Conservation (phyloP, 2,888 invertebrate species). For the Drosophila setosimentum region DNA sequence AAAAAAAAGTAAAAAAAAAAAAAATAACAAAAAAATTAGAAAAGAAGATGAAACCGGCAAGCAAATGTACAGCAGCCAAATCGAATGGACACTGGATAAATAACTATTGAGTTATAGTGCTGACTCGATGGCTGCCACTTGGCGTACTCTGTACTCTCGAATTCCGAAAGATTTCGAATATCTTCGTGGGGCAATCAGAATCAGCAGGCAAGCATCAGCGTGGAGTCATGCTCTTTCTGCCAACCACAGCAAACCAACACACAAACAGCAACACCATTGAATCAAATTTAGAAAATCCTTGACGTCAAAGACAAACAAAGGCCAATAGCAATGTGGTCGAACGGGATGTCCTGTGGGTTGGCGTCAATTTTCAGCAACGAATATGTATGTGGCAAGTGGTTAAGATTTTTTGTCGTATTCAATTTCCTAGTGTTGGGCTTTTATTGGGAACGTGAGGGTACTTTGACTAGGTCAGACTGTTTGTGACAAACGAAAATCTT, state of each 20-base stretch:
- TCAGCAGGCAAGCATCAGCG: constrained; percentile 50
- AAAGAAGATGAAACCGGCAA: constrained; percentile 47
- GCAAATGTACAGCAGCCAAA: constrained; percentile 66
- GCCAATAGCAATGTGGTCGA: constrained; percentile 45
- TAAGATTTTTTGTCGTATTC: constrained; percentile 81
- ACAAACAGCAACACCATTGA: constrained; percentile 48
- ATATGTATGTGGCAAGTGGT: constrained; percentile 68
- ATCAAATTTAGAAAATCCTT: constrained; percentile 76
- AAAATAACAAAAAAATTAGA: constrained; percentile 16
- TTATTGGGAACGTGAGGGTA: constrained; percentile 19
- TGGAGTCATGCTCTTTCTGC: constrained; percentile 26
- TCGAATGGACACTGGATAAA: constrained; percentile 77
- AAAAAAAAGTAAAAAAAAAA: constrained; percentile 59
- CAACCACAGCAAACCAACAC: constrained; percentile 25
- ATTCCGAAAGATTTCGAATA: constrained; percentile 70
- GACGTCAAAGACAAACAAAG: constrained; percentile 70
- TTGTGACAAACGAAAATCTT: not conserved
- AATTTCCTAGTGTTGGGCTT: constrained; percentile 64
- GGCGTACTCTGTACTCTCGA: constrained; percentile 23
- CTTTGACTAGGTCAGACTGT: constrained; percentile 33
- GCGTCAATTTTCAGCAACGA: constrained; percentile 52
- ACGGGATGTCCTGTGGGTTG: constrained; percentile 27
- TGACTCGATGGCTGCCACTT: constrained; percentile 53
- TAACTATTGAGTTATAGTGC: constrained; percentile 74
- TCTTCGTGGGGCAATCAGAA: constrained; percentile 76